Evolutionary conservation across 2,113 vertebrate genomes (phyloP), one percentile per base, ranked within the genome.

Genomic region (Parus major): DNA sequence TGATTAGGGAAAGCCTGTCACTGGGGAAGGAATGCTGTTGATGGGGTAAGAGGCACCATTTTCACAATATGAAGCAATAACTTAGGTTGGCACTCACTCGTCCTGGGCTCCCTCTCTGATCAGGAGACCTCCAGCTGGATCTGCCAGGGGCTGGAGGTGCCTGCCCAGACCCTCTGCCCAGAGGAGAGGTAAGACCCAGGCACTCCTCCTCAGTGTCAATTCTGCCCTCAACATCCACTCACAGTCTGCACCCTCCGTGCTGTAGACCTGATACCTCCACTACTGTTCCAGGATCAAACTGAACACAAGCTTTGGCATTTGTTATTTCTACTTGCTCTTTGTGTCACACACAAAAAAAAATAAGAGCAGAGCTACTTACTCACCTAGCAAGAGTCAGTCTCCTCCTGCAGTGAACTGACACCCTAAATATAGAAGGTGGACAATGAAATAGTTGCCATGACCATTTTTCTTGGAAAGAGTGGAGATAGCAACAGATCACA

Each of bases 51-150:
- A 92, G 35, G 42, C 89, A 55, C 20, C 39, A 13, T 68, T 82
- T 72, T 28, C 29, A 36, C 24, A 22, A 9, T 5, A 56, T 28
- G 46, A 85, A 76, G 18, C 70, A 72, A 5, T 39, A 70, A 59
- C 0, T 0, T 7, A 16, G 55, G 25, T 2, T 24, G 18, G n/a
- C 8, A n/a, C 7, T 12, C n/a, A 16, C 15, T 80, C 72, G 5
- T 81, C 39, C 55, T 31, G 52, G n/a, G 24, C 31, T 95, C 36
- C 57, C 47, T 17, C n/a, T 79, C 66, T 44, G 18, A 12, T 35
- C 23, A 50, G 35, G 42, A 75, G 33, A 21, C 8, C 17, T 28
- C 25, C 22, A n/a, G 39, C 25, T 55, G 31, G 49, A 44, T 29
- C 57, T 46, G 47, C 9, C 33, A 7, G 0, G 0, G 41, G 42